Percentiles rank a stretch among this genome's conserved stretches.
Conservation (phyloP, 2,113 vertebrate genomes). For the Esox niger region DNA sequence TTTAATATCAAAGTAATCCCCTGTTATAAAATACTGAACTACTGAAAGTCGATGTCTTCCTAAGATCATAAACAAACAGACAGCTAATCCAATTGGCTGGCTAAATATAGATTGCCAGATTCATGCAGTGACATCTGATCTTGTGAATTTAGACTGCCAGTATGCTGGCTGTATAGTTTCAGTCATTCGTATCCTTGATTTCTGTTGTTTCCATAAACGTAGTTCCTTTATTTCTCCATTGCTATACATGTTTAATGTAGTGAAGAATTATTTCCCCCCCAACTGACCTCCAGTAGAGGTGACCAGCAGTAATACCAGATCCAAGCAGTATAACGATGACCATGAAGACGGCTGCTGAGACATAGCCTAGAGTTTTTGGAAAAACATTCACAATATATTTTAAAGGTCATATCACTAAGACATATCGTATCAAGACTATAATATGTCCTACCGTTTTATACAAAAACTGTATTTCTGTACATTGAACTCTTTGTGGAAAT, state of each 20-base stretch:
- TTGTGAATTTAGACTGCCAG: background rate
- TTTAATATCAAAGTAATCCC: too few species aligned
- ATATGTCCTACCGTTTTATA: too few species aligned
- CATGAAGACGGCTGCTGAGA: constrained; percentile 77
- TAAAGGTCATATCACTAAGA: background rate
- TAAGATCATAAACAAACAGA: too few species aligned
- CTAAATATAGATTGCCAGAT: background rate
- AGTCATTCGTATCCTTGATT: background rate
- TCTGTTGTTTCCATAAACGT: background rate
- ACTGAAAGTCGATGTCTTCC: too few species aligned
- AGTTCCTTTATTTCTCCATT: too few species aligned
- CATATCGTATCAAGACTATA: too few species aligned
- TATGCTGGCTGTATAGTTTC: too few species aligned
- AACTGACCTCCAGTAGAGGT: constrained; percentile 79
- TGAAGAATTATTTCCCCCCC: background rate
- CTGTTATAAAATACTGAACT: too few species aligned
- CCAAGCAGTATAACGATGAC: constrained; percentile 77
- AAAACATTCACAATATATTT: background rate
- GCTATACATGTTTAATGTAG: background rate
- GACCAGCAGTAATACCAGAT: constrained; percentile 74
- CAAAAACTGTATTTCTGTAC: too few species aligned
- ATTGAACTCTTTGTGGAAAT: too few species aligned
- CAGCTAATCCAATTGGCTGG: too few species aligned
- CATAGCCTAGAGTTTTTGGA: constrained; percentile 64
- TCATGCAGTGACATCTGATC: background rate